Evolutionary conservation across 2,797 vertebrate species (phyloP), one percentile per base, ranked within the genome.

Genomic region (Denticeps clupeoides): DNA sequence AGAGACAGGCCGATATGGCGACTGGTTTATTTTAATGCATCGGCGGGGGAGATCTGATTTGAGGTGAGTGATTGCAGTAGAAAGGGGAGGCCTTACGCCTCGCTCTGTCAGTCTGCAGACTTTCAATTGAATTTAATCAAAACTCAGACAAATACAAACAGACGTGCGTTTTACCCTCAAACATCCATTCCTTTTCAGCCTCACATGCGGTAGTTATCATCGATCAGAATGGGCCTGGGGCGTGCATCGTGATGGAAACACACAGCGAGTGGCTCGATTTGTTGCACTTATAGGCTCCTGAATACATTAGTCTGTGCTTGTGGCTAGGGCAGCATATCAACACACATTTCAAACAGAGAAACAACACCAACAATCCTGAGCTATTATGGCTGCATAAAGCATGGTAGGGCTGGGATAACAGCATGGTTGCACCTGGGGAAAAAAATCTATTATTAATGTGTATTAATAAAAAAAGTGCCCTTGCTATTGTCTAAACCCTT

Each of bases 11-110:
- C n/a, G n/a, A n/a, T n/a, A 65, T 67, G 75, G 68, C 50, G 66
- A 70, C 72, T 75, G 63, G 67, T 75, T 81, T 65, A 73, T 66
- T 67, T 62, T 72, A 76, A 77, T 72, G 68, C 72, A 72, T 67
- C 67, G 64, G 60, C 65, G 53, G 54, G 64, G 69, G 8, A 47
- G 33, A 60, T 56, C 41, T 49, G 53, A 65, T 72, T 71, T 63
- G 60, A 75, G 69, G 67, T 62, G 70, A 74, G 71, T 73, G 63
- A 70, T 67, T 61, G 21, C 45, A 48, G 63, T 21, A 16, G 35
- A 59, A 60, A 58, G 60, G 48, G 60, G 31, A 57, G 53, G 62
- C 63, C 70, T 63, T 62, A 58, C 60, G 55, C 53, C 18, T 40
- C 63, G 51, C 59, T 70, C 69, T 60, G 70, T 72, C 69, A 67